Base-by-base conservation (phyloP, 2,113 vertebrate genomes). In the Macrotus californicus region DNA sequence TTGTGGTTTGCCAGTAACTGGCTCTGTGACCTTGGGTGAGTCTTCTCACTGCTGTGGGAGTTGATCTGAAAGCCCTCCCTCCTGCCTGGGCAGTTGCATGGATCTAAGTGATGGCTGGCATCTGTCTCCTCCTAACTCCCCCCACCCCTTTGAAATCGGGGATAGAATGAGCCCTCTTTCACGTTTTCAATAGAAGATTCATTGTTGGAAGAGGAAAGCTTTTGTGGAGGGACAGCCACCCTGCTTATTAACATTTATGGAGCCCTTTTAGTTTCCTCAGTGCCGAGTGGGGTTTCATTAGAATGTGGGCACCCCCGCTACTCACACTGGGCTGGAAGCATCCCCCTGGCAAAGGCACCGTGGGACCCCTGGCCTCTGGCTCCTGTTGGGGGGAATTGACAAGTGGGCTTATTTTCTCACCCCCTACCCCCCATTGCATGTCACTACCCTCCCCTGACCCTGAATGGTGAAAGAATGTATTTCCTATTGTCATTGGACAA, bases 381-480 rank as follows among this genome's bases (percentile, higher is more conserved):
- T 79, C 7, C 48, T 24, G 22, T 21, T 83, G 39, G 61, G 24
- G 54, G 67, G 54, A 31, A 16, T 11, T 24, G 61, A 76, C 69
- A 92, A 85, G 83, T 48, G 70, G 84, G 87, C 89, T 97, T 94
- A 92, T 89, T 97, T 94, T 88, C 76, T 72, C 79, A 76, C 21
- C 54, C 80, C 73, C 54, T 85, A 89, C 29, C 24, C 31, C 72
- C 75, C 75, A n/a, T 14, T 31, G 59, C 86, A 92, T 97, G 96
- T 86, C 0, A 0, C 96, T 96, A 94, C 93, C 95, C 59, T 80
- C 95, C 81, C 95, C 93, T 93, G 93, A 95, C 96, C 93, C 0
- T 82, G 96, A 91, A 92, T 80, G 93, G 36, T 91, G 94, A 98
- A 98, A 96, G 97, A 97, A 97, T 98, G 97, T 82, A 70, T 97